Percentiles rank a stretch among this genome's conserved stretches.
Evolutionary conservation across 2,888 invertebrate genomes (phyloP).

Genomic region (Vandiemenella viatica): DNA sequence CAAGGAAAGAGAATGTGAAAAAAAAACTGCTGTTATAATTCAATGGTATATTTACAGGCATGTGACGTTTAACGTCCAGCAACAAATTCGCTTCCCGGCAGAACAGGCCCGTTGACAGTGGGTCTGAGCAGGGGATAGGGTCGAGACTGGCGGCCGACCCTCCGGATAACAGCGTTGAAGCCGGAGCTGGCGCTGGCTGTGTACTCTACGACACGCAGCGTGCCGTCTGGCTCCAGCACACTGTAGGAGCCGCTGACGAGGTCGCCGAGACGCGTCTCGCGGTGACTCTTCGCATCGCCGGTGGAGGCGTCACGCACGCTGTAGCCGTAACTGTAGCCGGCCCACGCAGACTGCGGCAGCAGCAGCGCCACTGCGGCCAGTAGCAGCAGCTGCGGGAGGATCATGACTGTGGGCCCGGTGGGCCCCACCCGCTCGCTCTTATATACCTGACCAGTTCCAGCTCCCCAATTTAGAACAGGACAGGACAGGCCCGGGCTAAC

Average conservation of each 20-base stretch:
- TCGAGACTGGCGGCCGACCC: not conserved
- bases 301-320: slow-evolving; percentile 10
- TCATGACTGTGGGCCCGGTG: not conserved
- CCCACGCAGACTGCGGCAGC: not conserved
- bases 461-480: too few species aligned
- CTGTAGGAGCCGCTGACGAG: slow-evolving; percentile 10
- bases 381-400: not conserved
- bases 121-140: not conserved
- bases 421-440: not conserved
- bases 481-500: too few species aligned
- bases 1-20: too few species aligned
- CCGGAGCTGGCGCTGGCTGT: slow-evolving; percentile 11
- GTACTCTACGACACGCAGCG: slow-evolving; percentile 10
- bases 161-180: slow-evolving; percentile 12
- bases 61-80: too few species aligned
- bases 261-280: slow-evolving; percentile 10
- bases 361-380: not conserved
- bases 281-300: slow-evolving; percentile 10
- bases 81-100: not conserved
- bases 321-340: slow-evolving; percentile 11
- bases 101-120: not conserved
- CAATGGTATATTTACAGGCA: too few species aligned
- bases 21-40: too few species aligned
- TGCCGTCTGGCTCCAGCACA: slow-evolving; percentile 10
- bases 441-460: too few species aligned